Conservation (phyloP, 2,888 invertebrate genomes). For the Achlya flavicornis region DNA sequence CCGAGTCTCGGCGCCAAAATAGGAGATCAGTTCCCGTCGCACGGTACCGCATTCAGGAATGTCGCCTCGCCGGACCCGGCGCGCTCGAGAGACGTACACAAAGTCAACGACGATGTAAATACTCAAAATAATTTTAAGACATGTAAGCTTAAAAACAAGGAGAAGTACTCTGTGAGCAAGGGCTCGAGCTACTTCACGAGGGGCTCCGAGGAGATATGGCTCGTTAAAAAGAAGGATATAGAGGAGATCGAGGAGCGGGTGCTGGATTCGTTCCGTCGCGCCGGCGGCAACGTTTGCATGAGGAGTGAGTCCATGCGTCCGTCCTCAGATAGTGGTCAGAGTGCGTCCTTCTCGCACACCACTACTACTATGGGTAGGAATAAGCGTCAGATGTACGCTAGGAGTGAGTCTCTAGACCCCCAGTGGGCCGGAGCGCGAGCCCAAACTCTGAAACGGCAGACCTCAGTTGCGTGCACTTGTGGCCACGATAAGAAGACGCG, state of each 20-base stretch:
- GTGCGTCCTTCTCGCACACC: constrained; percentile 49
- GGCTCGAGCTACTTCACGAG: constrained; percentile 77
- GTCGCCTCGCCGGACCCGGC: constrained; percentile 70
- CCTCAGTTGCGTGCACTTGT: constrained; percentile 77
- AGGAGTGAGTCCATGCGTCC: constrained; percentile 56
- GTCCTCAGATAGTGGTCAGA: constrained; percentile 63
- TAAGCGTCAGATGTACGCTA: constrained; percentile 62
- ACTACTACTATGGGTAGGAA: constrained; percentile 64
- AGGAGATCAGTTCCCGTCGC: constrained; percentile 74
- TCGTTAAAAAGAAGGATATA: constrained; percentile 80
- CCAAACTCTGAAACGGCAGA: constrained; percentile 72
- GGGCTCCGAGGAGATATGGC: constrained; percentile 79
- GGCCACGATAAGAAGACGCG: constrained; percentile 76
- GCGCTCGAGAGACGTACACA: constrained; percentile 47
- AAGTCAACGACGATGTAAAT: constrained; percentile 62
- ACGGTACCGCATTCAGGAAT: constrained; percentile 77
- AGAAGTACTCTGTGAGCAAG: constrained; percentile 73
- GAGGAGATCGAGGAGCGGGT: constrained; percentile 79
- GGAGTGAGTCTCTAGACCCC: constrained; percentile 76
- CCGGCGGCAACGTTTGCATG: constrained; percentile 63
- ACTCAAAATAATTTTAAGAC: constrained; percentile 66
- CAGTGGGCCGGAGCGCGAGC: constrained; percentile 65
- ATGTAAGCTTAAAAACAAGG: constrained; percentile 70
- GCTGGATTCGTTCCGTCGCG: constrained; percentile 72
- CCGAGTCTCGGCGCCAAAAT: constrained; percentile 74